These are phyloP conservation scores for Cuniculus paca DNA, from an alignment of 2,797 vertebrate species.

Conservation along the genomic window DNA sequence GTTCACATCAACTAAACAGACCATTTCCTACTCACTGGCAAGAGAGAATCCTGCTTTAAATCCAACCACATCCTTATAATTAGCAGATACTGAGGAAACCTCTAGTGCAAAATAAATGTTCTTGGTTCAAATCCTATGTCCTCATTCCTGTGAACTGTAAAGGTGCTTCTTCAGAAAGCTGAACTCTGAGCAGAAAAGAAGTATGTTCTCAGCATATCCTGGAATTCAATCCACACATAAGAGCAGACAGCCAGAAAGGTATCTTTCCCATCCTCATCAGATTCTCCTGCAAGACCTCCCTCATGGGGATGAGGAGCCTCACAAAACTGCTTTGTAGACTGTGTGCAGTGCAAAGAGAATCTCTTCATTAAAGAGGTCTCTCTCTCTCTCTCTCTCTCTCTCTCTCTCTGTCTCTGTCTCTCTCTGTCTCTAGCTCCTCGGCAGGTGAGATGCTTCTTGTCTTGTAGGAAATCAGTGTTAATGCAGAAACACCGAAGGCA, in stretches of 20 bases:
- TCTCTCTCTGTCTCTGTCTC: no score
- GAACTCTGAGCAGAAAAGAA: conserved; percentile 10
- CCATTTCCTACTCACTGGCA: neutral
- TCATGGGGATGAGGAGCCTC: neutral
- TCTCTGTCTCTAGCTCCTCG: no score
- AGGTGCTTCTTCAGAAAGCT: neutral
- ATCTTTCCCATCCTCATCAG: conserved; percentile 16
- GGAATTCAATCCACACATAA: conserved; percentile 53
- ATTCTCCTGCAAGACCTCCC: conserved; percentile 1
- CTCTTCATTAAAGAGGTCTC: neutral
- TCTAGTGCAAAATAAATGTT: neutral
- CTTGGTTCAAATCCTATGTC: neutral
- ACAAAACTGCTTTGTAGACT: conserved; percentile 3
- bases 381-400: no score
- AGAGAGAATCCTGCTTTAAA: neutral
- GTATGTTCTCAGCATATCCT: conserved; percentile 46
- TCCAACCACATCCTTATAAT: neutral
- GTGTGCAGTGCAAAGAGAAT: neutral
- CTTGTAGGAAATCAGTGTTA: neutral
- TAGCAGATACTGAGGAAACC: neutral
- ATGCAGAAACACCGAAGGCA: neutral
- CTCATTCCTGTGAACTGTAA: neutral
- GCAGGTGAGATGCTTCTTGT: neutral
- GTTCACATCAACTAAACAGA: neutral
- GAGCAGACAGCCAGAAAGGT: neutral